A percentile compares a stretch with the other conserved stretches of the same genome.
These are phyloP conservation scores for Spea bombifrons DNA, from an alignment of 2,113 vertebrate genomes.

Conservation along the genomic window DNA sequence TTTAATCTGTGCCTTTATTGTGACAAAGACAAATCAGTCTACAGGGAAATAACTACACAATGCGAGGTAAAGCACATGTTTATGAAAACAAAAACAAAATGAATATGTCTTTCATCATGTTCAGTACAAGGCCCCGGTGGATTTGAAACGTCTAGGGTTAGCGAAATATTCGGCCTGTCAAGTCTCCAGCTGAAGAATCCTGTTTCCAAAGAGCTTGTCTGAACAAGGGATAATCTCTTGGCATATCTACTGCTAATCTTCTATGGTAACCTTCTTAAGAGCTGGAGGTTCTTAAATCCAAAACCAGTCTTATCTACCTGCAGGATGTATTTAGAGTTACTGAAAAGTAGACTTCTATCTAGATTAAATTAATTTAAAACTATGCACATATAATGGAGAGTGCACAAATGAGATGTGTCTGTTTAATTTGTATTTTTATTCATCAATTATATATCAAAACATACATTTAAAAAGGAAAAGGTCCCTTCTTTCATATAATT, in stretches of 20 bases:
- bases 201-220: slow-evolving; percentile 21
- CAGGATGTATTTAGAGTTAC: slow-evolving; percentile 32
- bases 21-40: neutral
- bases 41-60: neutral
- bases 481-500: too few species aligned
- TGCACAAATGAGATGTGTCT: too few species aligned
- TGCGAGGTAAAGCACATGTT: neutral
- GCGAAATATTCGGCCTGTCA: slow-evolving; percentile 12
- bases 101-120: neutral
- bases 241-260: slow-evolving; percentile 43
- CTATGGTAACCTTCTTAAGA: slow-evolving; percentile 44
- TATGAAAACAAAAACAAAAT: neutral
- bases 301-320: slow-evolving; percentile 31
- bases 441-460: too few species aligned
- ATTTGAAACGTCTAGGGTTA: neutral
- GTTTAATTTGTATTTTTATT: too few species aligned
- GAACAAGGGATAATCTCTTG: slow-evolving; percentile 44
- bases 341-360: slow-evolving; percentile 18
- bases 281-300: slow-evolving; percentile 41
- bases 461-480: too few species aligned
- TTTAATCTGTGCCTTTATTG: neutral
- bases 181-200: slow-evolving; percentile 4
- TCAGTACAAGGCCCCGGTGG: neutral
- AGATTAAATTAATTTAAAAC: slow-evolving; percentile 14
- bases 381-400: too few species aligned